Evolutionary conservation across 92 coral and sea anemone genomes (phyloP).

Genomic region (Galaxea fascicularis): DNA sequence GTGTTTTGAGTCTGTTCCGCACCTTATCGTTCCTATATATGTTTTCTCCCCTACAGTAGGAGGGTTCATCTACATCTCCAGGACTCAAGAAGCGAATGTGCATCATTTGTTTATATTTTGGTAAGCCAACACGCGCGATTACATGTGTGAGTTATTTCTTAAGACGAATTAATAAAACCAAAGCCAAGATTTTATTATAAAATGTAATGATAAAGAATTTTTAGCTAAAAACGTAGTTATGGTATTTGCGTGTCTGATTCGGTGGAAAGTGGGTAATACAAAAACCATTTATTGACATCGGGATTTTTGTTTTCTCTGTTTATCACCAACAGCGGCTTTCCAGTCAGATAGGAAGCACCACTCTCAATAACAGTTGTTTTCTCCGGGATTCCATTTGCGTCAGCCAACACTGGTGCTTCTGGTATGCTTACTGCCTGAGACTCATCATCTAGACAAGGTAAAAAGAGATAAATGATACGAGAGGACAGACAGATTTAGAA

Average conservation of each 20-base stretch:
- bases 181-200: background rate
- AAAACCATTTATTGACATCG: slow-evolving; percentile 41
- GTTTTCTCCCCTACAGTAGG: too few relatives aligned
- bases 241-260: slow-evolving; percentile 37
- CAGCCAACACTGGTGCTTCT: slow-evolving; percentile 27
- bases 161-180: background rate
- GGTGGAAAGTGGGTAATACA: slow-evolving; percentile 39
- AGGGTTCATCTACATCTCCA: too few relatives aligned
- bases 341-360: slow-evolving; percentile 41
- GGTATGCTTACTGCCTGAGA: slow-evolving; percentile 17
- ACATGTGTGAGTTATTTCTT: too few relatives aligned
- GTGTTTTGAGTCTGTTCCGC: too few relatives aligned
- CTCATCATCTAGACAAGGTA: background rate
- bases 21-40: too few relatives aligned
- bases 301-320: slow-evolving; percentile 30
- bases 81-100: too few relatives aligned
- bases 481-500: background rate
- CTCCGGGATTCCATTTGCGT: slow-evolving; percentile 36
- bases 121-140: too few relatives aligned
- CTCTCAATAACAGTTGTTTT: slow-evolving; percentile 50
- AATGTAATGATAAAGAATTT: background rate
- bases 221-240: background rate
- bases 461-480: background rate
- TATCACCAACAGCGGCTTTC: slow-evolving; percentile 36
- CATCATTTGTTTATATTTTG: too few relatives aligned